Evolutionary conservation across 2,797 vertebrate genomes (phyloP).

Genomic region (Apogon hyalosoma): DNA sequence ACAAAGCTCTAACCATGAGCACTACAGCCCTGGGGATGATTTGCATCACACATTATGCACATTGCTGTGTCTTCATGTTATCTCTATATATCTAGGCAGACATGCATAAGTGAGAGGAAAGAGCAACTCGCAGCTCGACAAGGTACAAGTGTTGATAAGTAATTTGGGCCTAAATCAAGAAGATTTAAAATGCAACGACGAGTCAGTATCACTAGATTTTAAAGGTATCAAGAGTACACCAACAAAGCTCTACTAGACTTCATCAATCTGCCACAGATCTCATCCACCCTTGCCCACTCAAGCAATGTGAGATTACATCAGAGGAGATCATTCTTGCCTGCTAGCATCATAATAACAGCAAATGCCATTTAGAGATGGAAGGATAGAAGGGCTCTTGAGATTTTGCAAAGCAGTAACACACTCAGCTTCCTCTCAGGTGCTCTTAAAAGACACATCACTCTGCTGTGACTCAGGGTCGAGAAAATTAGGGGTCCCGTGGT

Average conservation of each 20-base stretch:
- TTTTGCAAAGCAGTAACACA: conserved; percentile 37
- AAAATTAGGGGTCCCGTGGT: conserved; percentile 40
- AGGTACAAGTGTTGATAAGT: conserved; percentile 50
- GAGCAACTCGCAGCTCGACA: conserved; percentile 31
- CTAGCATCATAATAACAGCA: conserved; percentile 60
- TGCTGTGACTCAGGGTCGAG: conserved; percentile 17
- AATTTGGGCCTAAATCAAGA: conserved; percentile 52
- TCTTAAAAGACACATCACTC: conserved; percentile 50
- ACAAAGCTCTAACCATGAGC: conserved; percentile 63
- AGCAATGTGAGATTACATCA: conserved; percentile 63
- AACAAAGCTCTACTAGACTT: conserved; percentile 63
- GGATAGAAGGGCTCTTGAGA: conserved; percentile 61
- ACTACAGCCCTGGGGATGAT: conserved; percentile 48
- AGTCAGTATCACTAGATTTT: conserved; percentile 26
- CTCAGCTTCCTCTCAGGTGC: conserved; percentile 55
- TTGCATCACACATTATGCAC: conserved; percentile 55
- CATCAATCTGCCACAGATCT: conserved; percentile 63
- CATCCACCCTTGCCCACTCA: conserved; percentile 56
- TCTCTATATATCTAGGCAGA: conserved; percentile 49
- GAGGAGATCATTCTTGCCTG: conserved; percentile 60
- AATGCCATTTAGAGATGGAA: conserved; percentile 61
- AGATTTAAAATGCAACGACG: conserved; percentile 43
- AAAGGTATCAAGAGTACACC: conserved; percentile 35
- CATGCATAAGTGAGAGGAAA: neutral
- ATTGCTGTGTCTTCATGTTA: conserved; percentile 40